Evolutionary conservation across 2,113 vertebrate genomes (phyloP), one percentile per base, ranked within the genome.

Genomic region (Caloenas nicobarica): DNA sequence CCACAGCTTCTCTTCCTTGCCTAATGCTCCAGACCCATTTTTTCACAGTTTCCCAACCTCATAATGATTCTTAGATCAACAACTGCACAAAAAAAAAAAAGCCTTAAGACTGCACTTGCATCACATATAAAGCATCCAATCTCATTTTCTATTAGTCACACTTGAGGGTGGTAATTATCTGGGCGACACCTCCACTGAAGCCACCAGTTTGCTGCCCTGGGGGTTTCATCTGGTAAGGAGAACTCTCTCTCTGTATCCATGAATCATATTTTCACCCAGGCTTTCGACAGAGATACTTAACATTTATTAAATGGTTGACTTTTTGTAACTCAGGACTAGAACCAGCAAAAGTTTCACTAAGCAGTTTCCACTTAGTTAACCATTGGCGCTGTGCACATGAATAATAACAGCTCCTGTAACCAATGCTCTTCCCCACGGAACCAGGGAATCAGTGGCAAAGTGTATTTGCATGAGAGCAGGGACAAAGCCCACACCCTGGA

Each of bases 221-320:
- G 18, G 24, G 15, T 40, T 88, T 80, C 51, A 77, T 14, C 11
- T 71, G 23, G 9, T 50, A 13, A 72, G 16, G 11, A 70, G 6
- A 33, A 26, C 5, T 46, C 16, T 18, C 6, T 29, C 34, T n/a
- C 0, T 9, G 1, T 53, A 42, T 26, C 10, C 18, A 73, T 11
- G 25, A 68, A 72, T 28, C 22, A 5, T 57, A 76, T 40, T 88
- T 70, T 40, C 24, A 44, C 16, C 13, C 31, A 64, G 58, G 15
- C 36, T 86, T 81, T 92, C 64, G 28, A 88, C 40, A 79, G 11
- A 50, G 3, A 48, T 8, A 56, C 6, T 26, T 38, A 86, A 56
- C 36, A 53, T 69, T 62, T 64, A 56, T 25, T 64, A 69, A 60
- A 25, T 22, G 1, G 15, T 36, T 54, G 25, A 23, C 16, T 50